These are phyloP conservation scores for Lithophane ornitopus DNA, from an alignment of 2,888 invertebrate genomes.

Conservation along the genomic window DNA sequence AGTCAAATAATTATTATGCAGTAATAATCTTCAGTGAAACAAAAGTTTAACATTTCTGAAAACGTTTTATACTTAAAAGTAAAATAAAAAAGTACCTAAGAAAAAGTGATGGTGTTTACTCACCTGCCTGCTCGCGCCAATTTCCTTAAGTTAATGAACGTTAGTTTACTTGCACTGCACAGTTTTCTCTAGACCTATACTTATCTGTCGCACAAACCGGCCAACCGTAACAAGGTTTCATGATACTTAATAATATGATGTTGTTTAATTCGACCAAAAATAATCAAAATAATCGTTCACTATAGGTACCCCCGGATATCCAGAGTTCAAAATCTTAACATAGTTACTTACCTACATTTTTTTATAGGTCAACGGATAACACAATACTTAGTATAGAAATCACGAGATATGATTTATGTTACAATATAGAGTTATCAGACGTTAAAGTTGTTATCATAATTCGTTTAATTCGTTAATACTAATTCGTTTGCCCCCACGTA, in stretches of 20 bases:
- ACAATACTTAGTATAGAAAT: not conserved
- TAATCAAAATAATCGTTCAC: too few relatives aligned
- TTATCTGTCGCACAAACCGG: not conserved
- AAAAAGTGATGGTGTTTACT: not conserved
- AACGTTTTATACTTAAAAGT: not conserved
- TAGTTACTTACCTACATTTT: not conserved
- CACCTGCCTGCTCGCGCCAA: constrained; percentile 14
- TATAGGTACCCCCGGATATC: too few relatives aligned
- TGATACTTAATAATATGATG: not conserved
- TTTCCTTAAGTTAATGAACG: constrained; percentile 15
- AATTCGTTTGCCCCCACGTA: not conserved
- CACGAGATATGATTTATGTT: not conserved
- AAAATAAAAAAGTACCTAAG: not conserved
- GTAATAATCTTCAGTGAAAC: not conserved
- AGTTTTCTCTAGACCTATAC: constrained; percentile 11
- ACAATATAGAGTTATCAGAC: not conserved
- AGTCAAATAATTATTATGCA: not conserved
- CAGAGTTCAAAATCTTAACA: too few relatives aligned
- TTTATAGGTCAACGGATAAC: too few relatives aligned
- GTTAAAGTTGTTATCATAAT: constrained; percentile 8
- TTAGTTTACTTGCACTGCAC: not conserved
- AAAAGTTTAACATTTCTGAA: not conserved
- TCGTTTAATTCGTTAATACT: too few relatives aligned
- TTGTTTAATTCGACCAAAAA: not conserved
- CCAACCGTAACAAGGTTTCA: not conserved